These are phyloP conservation scores for Zoanthus gigantus DNA, from an alignment of 92 coral and sea anemone genomes.

Conservation along the genomic window DNA sequence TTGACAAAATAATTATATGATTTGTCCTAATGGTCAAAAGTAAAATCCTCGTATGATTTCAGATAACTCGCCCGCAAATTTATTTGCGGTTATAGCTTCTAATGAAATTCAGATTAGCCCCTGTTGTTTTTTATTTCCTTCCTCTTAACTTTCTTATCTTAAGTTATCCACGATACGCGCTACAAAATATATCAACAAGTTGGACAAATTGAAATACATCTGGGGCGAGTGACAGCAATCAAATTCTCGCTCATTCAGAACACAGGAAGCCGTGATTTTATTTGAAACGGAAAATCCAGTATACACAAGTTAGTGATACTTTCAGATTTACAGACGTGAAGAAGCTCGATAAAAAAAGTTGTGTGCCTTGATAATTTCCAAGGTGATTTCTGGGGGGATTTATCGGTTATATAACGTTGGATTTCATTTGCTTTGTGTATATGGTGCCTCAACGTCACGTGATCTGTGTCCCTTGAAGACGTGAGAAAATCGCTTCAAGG, in stretches of 20 bases:
- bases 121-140: neutral
- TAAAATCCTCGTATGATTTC: too few relatives aligned
- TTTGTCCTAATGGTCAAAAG: too few relatives aligned
- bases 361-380: neutral
- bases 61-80: too few relatives aligned
- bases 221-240: neutral
- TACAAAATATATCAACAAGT: constrained; percentile 11
- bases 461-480: constrained; percentile 7
- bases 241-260: constrained; percentile 10
- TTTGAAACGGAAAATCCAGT: constrained; percentile 20
- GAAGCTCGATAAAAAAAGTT: neutral
- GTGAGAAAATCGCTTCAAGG: constrained; percentile 19
- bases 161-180: neutral
- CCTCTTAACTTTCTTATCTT: neutral
- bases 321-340: neutral
- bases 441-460: neutral
- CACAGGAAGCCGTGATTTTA: constrained; percentile 18
- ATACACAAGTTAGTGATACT: neutral
- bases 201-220: neutral
- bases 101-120: neutral
- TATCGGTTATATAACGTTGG: neutral
- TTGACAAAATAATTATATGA: too few relatives aligned
- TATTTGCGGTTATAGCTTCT: too few relatives aligned
- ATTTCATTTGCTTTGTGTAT: constrained; percentile 36
- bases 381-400: neutral